phyloP scores from a whole-genome alignment of 2,797 vertebrate species.

The Triplophysa bombifrons region DNA sequence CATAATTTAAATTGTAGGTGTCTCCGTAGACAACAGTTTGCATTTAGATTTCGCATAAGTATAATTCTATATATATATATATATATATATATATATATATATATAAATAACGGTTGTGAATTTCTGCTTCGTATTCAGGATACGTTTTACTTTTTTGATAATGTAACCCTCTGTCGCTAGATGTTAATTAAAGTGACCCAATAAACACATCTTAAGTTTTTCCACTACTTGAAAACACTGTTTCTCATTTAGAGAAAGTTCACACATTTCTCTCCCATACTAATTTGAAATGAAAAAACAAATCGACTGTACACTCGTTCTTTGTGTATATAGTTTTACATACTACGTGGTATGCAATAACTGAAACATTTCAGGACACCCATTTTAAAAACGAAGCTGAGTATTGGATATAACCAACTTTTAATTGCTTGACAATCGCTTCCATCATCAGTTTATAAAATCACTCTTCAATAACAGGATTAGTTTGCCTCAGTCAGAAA shows the following conservation, averaged over 20 bases:
- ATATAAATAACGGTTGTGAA: neutral
- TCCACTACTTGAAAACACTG: neutral
- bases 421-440: slow-evolving; percentile 70
- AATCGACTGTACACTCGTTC: too few species aligned
- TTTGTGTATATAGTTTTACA: neutral
- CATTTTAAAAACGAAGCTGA: neutral
- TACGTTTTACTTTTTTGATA: too few species aligned
- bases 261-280: too few species aligned
- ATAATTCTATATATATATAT: slow-evolving; percentile 3
- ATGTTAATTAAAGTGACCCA: neutral
- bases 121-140: neutral
- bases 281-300: too few species aligned
- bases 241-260: neutral
- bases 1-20: too few species aligned
- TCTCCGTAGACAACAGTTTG: too few species aligned
- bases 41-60: too few species aligned
- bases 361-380: neutral
- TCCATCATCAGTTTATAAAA: slow-evolving; percentile 68
- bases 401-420: slow-evolving; percentile 62
- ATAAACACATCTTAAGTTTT: slow-evolving; percentile 7
- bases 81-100: neutral
- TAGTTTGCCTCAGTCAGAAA: slow-evolving; percentile 67
- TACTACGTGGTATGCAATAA: neutral
- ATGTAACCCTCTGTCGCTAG: neutral
- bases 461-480: slow-evolving; percentile 65